Evolutionary conservation across 2,797 vertebrate species (phyloP).

Genomic region (Lindbergichthys nudifrons): DNA sequence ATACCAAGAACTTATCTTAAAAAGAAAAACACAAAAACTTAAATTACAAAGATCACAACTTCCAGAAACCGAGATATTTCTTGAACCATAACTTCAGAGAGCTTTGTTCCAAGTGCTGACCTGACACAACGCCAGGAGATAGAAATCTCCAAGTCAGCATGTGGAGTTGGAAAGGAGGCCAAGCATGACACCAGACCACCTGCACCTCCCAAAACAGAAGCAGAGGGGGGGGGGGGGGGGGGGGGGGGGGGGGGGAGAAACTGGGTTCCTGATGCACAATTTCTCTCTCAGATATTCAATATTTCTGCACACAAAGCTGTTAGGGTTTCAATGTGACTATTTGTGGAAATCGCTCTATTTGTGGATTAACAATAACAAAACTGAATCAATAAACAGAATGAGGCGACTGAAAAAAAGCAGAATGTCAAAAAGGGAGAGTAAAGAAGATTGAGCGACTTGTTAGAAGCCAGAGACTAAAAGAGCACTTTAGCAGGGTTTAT

Average conservation of each 20-base stretch:
- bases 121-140: conserved; percentile 44
- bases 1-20: neutral
- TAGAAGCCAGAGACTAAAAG: neutral
- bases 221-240: too few relatives aligned
- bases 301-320: neutral
- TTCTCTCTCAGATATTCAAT: neutral
- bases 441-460: neutral
- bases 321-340: neutral
- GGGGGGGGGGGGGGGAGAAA: neutral
- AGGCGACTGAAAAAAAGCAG: neutral
- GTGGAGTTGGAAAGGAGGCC: conserved; percentile 44
- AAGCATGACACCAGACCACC: conserved; percentile 44
- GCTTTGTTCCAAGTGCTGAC: conserved; percentile 35
- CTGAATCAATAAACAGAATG: neutral
- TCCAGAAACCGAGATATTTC: neutral
- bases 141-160: conserved; percentile 53
- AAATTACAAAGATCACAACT: conserved; percentile 7
- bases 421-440: neutral
- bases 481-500: conserved; percentile 7
- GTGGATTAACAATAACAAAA: neutral
- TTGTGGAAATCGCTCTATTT: neutral
- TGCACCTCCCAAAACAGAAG: conserved; percentile 32
- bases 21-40: neutral
- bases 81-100: neutral
- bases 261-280: neutral